Conservation (phyloP, 2,888 invertebrate species). For the Himalopsyche kuldschensis region DNA sequence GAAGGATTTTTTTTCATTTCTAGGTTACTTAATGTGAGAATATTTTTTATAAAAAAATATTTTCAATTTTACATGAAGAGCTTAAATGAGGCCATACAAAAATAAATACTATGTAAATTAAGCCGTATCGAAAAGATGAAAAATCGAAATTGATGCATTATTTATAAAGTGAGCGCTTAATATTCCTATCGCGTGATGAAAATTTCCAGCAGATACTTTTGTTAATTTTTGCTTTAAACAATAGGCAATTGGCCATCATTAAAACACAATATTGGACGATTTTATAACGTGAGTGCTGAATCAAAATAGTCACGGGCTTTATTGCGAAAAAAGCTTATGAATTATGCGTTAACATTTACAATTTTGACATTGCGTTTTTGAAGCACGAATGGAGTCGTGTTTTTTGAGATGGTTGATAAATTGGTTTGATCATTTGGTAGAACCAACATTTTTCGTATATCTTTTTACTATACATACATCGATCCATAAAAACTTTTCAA, state of each 20-base stretch:
- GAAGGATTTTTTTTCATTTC: not conserved
- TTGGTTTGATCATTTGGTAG: too few species aligned
- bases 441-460: too few species aligned
- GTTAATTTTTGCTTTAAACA: not conserved
- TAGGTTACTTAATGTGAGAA: not conserved
- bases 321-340: too few species aligned
- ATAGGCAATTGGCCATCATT: not conserved
- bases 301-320: too few species aligned
- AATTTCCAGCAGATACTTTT: not conserved
- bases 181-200: conserved; percentile 30
- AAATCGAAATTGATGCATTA: conserved; percentile 26
- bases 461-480: too few species aligned
- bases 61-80: not conserved
- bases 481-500: too few species aligned
- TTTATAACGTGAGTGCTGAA: not conserved
- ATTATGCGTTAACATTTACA: too few species aligned
- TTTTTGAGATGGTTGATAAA: too few species aligned
- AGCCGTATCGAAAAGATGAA: conserved; percentile 16
- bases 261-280: not conserved
- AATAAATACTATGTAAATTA: conserved; percentile 9
- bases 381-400: too few species aligned
- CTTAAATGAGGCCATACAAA: not conserved
- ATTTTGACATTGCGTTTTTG: too few species aligned
- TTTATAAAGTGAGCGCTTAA: conserved; percentile 25
- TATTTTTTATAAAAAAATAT: not conserved